phyloP scores from a whole-genome alignment of 2,113 vertebrate genomes.

The Alexandromys fortis region DNA sequence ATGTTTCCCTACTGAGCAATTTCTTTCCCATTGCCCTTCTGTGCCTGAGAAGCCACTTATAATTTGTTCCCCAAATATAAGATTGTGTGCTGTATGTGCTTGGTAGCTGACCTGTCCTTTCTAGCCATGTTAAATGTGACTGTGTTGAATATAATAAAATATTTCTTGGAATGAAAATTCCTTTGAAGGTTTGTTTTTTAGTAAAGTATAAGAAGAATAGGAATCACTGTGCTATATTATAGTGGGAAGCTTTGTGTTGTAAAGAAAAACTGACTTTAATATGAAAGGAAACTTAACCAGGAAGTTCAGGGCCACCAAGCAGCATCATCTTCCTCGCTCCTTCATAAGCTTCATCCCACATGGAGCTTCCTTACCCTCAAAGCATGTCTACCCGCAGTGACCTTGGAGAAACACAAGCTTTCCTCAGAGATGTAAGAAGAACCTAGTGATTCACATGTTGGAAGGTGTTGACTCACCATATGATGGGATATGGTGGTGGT shows the following conservation, averaged over 20 bases:
- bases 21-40: constrained; percentile 59
- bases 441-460: background rate
- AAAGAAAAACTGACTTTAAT: background rate
- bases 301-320: background rate
- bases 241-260: background rate
- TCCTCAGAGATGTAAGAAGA: accelerated
- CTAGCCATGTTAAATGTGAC: background rate
- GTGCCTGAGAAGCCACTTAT: constrained; percentile 50
- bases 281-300: background rate
- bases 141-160: background rate
- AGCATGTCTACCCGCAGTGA: background rate
- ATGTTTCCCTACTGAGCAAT: constrained; percentile 41
- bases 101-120: background rate
- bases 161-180: background rate
- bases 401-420: background rate
- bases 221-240: background rate
- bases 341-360: background rate
- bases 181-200: background rate
- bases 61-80: constrained; percentile 4
- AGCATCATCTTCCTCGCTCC: background rate
- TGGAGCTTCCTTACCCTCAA: background rate
- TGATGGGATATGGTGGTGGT: background rate
- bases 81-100: background rate
- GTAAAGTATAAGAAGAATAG: background rate
- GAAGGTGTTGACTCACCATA: background rate